Percentiles rank a stretch among this genome's conserved stretches.
Evolutionary conservation across 1,140 invertebrate species (phyloP).

Genomic region (Carcinoscorpius rotundicauda): DNA sequence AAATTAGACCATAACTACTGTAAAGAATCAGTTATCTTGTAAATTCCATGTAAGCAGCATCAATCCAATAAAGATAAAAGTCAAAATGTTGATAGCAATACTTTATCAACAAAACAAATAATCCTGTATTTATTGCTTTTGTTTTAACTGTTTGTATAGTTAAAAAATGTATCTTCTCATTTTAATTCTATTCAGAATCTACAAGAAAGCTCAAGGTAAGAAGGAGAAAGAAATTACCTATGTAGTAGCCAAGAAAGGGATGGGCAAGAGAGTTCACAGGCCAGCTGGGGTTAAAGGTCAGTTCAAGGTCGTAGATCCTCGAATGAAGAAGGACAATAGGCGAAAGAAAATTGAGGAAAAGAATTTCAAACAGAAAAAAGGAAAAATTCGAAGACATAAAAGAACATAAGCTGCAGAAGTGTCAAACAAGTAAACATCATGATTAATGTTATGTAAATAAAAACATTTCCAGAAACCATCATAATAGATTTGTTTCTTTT

Average conservation of each 20-base stretch:
- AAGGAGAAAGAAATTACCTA: constrained; percentile 86
- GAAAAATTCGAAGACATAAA: too few relatives aligned
- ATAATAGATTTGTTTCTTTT: too few relatives aligned
- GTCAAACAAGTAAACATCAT: too few relatives aligned
- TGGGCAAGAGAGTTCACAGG: constrained; percentile 55
- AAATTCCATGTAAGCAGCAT: too few relatives aligned
- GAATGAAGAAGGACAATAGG: constrained; percentile 85
- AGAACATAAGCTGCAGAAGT: too few relatives aligned
- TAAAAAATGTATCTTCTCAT: not conserved
- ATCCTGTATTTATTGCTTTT: constrained; percentile 15
- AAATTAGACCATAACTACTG: too few relatives aligned
- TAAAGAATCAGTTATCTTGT: too few relatives aligned
- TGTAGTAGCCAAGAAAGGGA: constrained; percentile 85
- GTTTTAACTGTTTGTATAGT: constrained; percentile 31
- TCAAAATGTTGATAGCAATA: not conserved
- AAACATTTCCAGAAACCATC: too few relatives aligned
- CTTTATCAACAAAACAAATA: not conserved
- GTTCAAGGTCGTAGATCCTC: constrained; percentile 86
- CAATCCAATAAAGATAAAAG: too few relatives aligned
- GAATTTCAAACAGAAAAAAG: too few relatives aligned
- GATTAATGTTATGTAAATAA: too few relatives aligned
- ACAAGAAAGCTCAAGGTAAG: constrained; percentile 62
- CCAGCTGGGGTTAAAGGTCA: constrained; percentile 80
- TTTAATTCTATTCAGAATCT: constrained; percentile 40
- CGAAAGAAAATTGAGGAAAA: not conserved